Conservation (phyloP, 2,113 vertebrate species). For the Podocnemis expansa region DNA sequence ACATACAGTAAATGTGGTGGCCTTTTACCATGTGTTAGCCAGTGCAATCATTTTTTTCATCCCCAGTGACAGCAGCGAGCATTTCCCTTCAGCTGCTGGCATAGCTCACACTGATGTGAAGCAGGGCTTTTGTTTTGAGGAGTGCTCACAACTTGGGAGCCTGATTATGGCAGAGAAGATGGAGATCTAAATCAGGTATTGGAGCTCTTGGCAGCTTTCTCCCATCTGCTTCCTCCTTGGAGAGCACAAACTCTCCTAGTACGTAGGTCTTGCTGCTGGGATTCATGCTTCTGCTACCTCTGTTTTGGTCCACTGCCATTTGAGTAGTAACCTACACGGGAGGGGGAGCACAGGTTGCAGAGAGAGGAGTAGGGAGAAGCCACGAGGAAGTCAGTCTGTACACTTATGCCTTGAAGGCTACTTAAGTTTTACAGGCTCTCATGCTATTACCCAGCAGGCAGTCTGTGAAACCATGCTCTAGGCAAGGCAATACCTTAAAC, state of each 20-base stretch:
- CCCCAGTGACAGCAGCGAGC: not conserved
- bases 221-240: not conserved
- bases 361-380: not conserved
- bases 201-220: not conserved
- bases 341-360: not conserved
- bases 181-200: too few species aligned
- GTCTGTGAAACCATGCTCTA: not conserved
- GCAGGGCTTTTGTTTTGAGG: not conserved
- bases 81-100: not conserved
- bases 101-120: not conserved
- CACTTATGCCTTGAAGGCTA: not conserved
- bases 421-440: not conserved
- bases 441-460: not conserved
- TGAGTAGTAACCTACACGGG: not conserved
- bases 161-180: too few species aligned
- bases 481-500: not conserved
- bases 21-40: not conserved
- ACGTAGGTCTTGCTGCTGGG: not conserved
- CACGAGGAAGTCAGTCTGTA: not conserved
- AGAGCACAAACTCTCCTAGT: not conserved
- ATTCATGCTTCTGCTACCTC: not conserved
- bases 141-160: not conserved
- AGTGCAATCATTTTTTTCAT: not conserved
- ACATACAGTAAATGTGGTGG: not conserved
- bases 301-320: not conserved